Base-by-base conservation (phyloP, 1,140 invertebrate genomes). In the Diuraphis noxia region DNA sequence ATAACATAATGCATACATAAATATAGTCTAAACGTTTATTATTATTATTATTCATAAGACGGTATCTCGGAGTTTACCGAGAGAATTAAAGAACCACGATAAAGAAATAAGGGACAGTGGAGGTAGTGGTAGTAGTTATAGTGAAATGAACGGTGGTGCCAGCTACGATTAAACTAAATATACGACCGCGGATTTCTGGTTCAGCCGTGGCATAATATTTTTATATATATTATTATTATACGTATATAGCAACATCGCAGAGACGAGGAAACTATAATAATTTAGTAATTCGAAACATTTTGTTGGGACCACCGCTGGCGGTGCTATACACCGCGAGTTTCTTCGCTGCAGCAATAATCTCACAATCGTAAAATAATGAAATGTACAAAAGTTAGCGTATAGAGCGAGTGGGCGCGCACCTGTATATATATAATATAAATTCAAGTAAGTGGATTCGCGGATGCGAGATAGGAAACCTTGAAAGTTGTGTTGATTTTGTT, bases 401-500 rank as follows among this genome's bases (percentile, higher is more conserved):
- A 81, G 9, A 38, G 36, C 40, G 36, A 40, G 38, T 4, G 36
- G 4, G 77, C 9, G 77, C 0, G 4, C 13, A 72, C 30, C 56
- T 72, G 56, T 72, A 40, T n/a, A n/a, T n/a, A n/a, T n/a, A n/a
- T n/a, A n/a, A n/a, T 40, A 9, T 40, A 81, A 2, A 43, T 8
- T 21, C 25, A 77, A 30, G 40, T 43, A 84, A 84, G 23, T 84
- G 7, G 43, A 25, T 84, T 2, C 17, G 41, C 19, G 10, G 4
- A 43, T 43, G 6, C 9, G 40, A 46, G 6, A 43, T 40, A 30
- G 41, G n/a, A 84, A 84, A 84, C 41, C 17, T 84, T 84, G 17
- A 41, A 84, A 84, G 82, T 84, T 43, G 17, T 84, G 30, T 46
- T 43, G 82, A 84, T 82, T 82, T 82, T 19, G 19, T 84, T 43